A percentile compares a stretch with the other conserved stretches of the same genome.
phyloP scores from a whole-genome alignment of 1,140 invertebrate species.

The Diachasma alloeum region DNA sequence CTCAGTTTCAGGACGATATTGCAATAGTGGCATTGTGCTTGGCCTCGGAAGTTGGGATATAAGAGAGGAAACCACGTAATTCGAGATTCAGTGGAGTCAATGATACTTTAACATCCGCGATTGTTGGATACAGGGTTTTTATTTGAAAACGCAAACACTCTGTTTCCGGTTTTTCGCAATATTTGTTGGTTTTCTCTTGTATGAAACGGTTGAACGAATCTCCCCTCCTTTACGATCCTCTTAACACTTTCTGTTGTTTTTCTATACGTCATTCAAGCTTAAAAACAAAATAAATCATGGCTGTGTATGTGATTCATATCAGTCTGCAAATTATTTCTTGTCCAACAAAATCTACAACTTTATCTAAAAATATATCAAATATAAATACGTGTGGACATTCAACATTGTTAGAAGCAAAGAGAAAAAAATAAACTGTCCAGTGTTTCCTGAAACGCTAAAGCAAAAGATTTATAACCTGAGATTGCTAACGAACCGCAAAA shows the following conservation, averaged over 20 bases:
- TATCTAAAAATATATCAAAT: not conserved
- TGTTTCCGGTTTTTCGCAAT: slow-evolving; percentile 24
- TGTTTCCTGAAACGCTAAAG: slow-evolving; percentile 10
- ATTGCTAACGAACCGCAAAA: slow-evolving; percentile 32
- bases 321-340: too few relatives aligned
- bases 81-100: not conserved
- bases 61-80: slow-evolving; percentile 18
- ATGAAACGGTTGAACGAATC: slow-evolving; percentile 16
- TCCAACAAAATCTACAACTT: too few relatives aligned
- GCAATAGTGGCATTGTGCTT: slow-evolving; percentile 4
- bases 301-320: too few relatives aligned
- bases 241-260: not conserved
- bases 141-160: slow-evolving; percentile 20
- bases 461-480: slow-evolving; percentile 27
- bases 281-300: too few relatives aligned
- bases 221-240: slow-evolving; percentile 2
- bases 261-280: not conserved
- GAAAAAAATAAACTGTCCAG: not conserved
- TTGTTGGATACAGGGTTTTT: not conserved
- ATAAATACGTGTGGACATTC: not conserved
- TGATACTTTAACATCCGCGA: not conserved
- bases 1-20: not conserved
- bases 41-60: not conserved
- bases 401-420: not conserved
- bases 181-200: not conserved